Conservation (phyloP, 2,113 vertebrate species). For the Ceuthmochares aereus region DNA sequence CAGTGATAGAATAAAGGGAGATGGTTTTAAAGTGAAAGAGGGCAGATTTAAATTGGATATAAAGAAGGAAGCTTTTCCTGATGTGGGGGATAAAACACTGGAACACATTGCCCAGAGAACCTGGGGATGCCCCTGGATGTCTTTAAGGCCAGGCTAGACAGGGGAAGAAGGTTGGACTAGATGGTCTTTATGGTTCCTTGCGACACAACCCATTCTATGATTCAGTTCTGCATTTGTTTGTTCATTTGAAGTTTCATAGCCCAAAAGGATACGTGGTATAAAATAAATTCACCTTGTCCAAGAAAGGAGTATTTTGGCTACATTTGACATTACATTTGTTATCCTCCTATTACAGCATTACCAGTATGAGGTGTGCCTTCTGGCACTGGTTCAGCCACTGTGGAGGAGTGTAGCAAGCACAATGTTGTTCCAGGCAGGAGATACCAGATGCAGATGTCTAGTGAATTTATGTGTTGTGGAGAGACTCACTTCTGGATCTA, state of each 20-base stretch:
- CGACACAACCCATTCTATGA: too few relatives aligned
- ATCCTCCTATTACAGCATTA: not conserved
- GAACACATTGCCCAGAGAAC: accelerated
- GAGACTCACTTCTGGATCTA: not conserved
- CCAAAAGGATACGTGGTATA: not conserved
- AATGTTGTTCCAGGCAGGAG: not conserved
- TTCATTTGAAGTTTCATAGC: not conserved
- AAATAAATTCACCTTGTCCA: not conserved
- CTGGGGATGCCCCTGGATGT: not conserved
- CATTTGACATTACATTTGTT: not conserved
- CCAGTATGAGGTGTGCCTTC: not conserved
- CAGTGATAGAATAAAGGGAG: not conserved
- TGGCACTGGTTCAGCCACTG: not conserved
- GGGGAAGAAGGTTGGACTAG: too few relatives aligned
- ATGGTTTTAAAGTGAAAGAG: not conserved
- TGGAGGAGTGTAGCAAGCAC: accelerated
- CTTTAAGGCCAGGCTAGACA: too few relatives aligned
- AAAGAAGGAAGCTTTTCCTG: not conserved
- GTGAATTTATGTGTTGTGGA: not conserved
- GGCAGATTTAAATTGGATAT: not conserved
- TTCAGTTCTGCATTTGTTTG: not conserved
- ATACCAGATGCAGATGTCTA: not conserved
- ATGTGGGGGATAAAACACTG: not conserved
- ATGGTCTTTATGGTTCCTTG: too few relatives aligned
- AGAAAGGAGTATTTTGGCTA: not conserved